These are phyloP conservation scores for Oreochromis aureus DNA, from an alignment of 2,113 vertebrate genomes.

Conservation along the genomic window DNA sequence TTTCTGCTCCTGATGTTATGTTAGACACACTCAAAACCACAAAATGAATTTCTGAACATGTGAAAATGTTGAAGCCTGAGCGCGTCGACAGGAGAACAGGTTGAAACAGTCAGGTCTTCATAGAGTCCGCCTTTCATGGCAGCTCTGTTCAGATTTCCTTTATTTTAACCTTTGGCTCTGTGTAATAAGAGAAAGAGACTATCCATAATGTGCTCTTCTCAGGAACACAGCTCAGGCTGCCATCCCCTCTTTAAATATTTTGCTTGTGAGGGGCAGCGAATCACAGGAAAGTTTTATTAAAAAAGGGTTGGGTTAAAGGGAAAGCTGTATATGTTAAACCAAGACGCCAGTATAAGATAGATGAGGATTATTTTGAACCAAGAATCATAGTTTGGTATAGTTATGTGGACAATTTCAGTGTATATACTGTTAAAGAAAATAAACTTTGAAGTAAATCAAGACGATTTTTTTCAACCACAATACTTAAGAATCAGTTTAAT, in stretches of 20 bases:
- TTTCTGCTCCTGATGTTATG: neutral
- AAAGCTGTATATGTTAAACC: neutral
- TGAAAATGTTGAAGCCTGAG: neutral
- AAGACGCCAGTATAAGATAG: neutral
- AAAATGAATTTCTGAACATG: neutral
- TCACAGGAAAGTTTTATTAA: neutral
- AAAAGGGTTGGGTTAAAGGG: neutral
- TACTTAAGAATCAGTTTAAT: neutral
- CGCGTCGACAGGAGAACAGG: neutral
- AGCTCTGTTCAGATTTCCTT: neutral
- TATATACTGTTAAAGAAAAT: neutral
- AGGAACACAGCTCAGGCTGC: neutral
- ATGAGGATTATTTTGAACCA: neutral
- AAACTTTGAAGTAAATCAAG: neutral
- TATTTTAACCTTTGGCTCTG: neutral
- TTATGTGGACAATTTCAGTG: neutral
- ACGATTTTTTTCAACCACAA: neutral
- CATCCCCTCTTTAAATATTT: neutral
- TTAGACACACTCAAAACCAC: neutral
- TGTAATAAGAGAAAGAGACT: neutral
- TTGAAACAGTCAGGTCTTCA: neutral
- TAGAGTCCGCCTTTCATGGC: neutral
- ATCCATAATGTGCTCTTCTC: neutral
- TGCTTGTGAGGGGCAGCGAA: neutral
- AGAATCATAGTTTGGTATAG: neutral